phyloP scores from a whole-genome alignment of 2,797 vertebrate species.

The Acrossocheilus wenchowensis region DNA sequence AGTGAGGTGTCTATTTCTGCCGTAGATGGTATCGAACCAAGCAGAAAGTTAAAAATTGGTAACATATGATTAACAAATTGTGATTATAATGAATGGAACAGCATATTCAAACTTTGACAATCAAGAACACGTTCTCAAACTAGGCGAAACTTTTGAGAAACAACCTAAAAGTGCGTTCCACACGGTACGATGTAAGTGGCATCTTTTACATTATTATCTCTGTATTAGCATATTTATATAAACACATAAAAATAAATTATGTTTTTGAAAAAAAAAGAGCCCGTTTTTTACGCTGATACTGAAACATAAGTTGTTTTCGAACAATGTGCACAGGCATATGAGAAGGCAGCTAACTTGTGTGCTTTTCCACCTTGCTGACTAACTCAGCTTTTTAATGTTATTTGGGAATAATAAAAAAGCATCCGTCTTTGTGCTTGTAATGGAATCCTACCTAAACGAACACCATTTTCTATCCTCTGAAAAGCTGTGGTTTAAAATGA shows the following conservation, averaged over 20 bases:
- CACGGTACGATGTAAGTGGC: slow-evolving; percentile 93
- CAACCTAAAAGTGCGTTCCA: slow-evolving; percentile 92
- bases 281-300: background rate
- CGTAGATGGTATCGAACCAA: slow-evolving; percentile 66
- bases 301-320: background rate
- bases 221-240: slow-evolving; percentile 4
- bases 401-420: background rate
- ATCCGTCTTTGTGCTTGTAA: background rate
- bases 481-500: background rate
- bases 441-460: background rate
- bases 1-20: slow-evolving; percentile 59
- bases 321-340: slow-evolving; percentile 39
- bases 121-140: slow-evolving; percentile 88
- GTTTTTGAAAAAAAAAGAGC: background rate
- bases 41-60: slow-evolving; percentile 51
- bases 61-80: slow-evolving; percentile 59
- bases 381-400: background rate
- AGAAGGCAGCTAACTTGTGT: slow-evolving; percentile 27
- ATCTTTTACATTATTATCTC: slow-evolving; percentile 30
- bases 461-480: background rate
- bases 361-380: slow-evolving; percentile 62
- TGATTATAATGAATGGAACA: slow-evolving; percentile 86
- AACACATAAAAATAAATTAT: background rate
- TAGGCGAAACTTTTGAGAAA: slow-evolving; percentile 94
- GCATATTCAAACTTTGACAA: slow-evolving; percentile 84